Evolutionary conservation across 2,888 invertebrate species (phyloP).

Genomic region (Fragum whitleyi): DNA sequence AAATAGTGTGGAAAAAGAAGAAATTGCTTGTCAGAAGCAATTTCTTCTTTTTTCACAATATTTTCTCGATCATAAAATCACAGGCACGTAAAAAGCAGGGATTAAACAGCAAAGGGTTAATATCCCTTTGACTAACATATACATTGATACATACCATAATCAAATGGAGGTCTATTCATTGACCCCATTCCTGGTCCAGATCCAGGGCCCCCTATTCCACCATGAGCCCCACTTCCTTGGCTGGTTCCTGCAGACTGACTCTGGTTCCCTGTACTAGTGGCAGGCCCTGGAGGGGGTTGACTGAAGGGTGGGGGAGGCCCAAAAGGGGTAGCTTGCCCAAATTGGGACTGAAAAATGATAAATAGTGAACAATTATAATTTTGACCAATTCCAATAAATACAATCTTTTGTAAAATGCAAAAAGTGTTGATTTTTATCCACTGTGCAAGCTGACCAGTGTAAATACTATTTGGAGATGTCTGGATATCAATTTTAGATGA

Average conservation of each 20-base stretch:
- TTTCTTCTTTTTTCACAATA: no score
- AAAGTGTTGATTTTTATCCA: no score
- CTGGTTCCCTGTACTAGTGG: conserved; percentile 17
- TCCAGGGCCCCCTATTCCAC: conserved; percentile 33
- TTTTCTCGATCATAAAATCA: no score
- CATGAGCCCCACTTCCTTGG: not conserved
- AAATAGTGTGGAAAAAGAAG: no score
- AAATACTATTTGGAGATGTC: no score
- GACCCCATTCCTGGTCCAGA: conserved; percentile 35
- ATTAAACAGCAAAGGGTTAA: no score
- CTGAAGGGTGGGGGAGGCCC: conserved; percentile 61
- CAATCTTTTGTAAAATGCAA: not conserved
- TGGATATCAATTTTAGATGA: no score
- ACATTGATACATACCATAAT: conserved; percentile 40
- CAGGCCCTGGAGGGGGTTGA: conserved; percentile 51
- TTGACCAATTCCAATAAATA: not conserved
- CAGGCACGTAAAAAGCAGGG: no score
- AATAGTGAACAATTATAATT: no score
- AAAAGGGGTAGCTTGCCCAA: conserved; percentile 87
- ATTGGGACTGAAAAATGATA: conserved; percentile 66
- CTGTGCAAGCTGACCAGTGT: no score
- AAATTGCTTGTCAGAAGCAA: no score
- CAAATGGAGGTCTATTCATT: conserved; percentile 51
- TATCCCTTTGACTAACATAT: not conserved
- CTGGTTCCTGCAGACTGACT: not conserved